A percentile compares a stretch with the other conserved stretches of the same genome.
These are phyloP conservation scores for Nothoprocta pentlandii DNA, from an alignment of 2,113 vertebrate species.

Conservation along the genomic window DNA sequence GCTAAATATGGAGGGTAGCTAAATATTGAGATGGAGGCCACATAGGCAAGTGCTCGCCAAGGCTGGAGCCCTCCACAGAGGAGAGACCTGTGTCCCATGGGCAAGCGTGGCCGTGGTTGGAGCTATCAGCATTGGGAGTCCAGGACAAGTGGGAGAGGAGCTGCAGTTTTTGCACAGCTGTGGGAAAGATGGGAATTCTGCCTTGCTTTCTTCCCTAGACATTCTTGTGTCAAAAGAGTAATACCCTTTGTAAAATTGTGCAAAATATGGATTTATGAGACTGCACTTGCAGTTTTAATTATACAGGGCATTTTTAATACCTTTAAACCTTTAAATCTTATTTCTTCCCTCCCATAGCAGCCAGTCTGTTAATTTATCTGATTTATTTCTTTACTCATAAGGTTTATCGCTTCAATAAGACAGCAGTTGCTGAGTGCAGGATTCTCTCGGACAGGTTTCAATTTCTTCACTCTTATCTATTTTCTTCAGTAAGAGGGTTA, in stretches of 20 bases:
- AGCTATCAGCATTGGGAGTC: not conserved
- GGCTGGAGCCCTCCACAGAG: not conserved
- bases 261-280: not conserved
- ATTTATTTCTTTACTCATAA: slow-evolving; percentile 12
- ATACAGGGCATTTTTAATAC: slow-evolving; percentile 24
- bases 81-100: not conserved
- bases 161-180: not conserved
- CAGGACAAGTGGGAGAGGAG: not conserved
- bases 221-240: not conserved
- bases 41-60: no score
- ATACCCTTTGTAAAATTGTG: not conserved
- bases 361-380: slow-evolving; percentile 50
- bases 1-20: no score
- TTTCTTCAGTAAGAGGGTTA: slow-evolving; percentile 33
- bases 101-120: not conserved
- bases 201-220: not conserved
- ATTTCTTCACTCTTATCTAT: slow-evolving; percentile 40
- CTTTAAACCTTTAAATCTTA: not conserved
- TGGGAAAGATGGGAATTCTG: not conserved
- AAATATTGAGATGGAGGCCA: no score
- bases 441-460: slow-evolving; percentile 58
- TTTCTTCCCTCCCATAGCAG: slow-evolving; percentile 10
- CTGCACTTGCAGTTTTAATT: not conserved
- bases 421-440: not conserved
- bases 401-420: slow-evolving; percentile 45